phyloP scores from a whole-genome alignment of 2,888 invertebrate genomes.

The Chironomus tentans region DNA sequence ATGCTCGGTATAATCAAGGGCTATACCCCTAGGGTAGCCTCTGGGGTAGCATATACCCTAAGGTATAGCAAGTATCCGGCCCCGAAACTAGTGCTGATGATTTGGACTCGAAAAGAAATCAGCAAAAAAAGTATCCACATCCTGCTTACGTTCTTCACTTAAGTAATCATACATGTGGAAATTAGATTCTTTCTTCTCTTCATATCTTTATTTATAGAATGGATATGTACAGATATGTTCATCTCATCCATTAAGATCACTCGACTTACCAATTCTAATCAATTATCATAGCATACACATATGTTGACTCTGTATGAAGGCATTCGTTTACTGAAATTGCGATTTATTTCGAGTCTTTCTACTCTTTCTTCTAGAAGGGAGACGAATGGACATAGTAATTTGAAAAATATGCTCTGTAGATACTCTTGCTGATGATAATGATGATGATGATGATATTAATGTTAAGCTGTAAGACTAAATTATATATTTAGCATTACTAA shows the following conservation, averaged over 20 bases:
- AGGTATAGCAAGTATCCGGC: too few relatives aligned
- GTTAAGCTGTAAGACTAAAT: too few relatives aligned
- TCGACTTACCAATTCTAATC: conserved; percentile 15
- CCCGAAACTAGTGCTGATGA: too few relatives aligned
- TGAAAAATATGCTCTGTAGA: not conserved
- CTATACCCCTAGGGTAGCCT: too few relatives aligned
- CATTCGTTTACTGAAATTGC: not conserved
- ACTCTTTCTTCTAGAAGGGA: not conserved
- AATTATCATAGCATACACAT: conserved; percentile 10
- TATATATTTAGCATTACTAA: too few relatives aligned
- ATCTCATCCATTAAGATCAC: conserved; percentile 1
- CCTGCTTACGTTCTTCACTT: too few relatives aligned
- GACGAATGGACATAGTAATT: too few relatives aligned
- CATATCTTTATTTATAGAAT: not conserved
- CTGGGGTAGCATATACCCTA: too few relatives aligned
- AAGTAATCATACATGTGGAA: conserved; percentile 1
- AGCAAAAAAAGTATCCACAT: not conserved
- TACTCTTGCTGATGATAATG: conserved; percentile 5
- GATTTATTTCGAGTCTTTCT: not conserved
- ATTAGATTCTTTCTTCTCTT: conserved; percentile 6
- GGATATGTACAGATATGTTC: too few relatives aligned
- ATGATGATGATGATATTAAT: not conserved
- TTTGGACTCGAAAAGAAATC: too few relatives aligned
- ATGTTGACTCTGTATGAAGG: not conserved
- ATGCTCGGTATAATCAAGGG: too few relatives aligned